Percentiles rank a stretch among this genome's conserved stretches.
These are phyloP conservation scores for Cheirogaleus major DNA, from an alignment of 2,797 vertebrate species.

Conservation along the genomic window DNA sequence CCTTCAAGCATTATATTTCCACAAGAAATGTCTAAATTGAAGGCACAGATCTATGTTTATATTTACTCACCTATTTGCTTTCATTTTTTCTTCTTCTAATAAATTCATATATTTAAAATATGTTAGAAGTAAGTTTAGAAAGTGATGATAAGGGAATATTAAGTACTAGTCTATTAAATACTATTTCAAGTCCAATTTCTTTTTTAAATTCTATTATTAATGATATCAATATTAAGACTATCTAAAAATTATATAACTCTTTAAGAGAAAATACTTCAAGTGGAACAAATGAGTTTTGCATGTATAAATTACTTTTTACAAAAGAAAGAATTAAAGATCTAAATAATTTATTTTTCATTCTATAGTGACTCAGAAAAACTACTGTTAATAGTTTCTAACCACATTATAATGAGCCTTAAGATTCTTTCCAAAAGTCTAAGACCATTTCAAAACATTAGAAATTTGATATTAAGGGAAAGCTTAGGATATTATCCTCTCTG, in stretches of 20 bases:
- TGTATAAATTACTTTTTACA: not conserved
- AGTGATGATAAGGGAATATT: not conserved
- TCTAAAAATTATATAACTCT: not conserved
- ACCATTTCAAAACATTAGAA: not conserved
- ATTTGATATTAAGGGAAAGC: not conserved
- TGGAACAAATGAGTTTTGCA: not conserved
- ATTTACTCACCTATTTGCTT: not conserved
- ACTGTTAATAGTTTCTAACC: not conserved
- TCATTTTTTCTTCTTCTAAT: not conserved
- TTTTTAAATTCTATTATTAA: not conserved
- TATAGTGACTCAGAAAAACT: not conserved
- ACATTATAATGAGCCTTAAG: not conserved
- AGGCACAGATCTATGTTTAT: not conserved
- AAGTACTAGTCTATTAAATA: not conserved
- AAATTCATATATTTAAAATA: not conserved
- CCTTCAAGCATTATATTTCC: not conserved
- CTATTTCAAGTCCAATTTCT: not conserved
- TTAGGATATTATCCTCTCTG: not conserved
- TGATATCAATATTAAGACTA: not conserved
- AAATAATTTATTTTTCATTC: not conserved
- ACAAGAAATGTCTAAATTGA: not conserved
- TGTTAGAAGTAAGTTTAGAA: not conserved
- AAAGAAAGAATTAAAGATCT: not conserved
- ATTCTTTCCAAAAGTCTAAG: not conserved
- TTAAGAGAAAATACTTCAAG: not conserved